Conservation (phyloP, 1,140 invertebrate species). For the Diorhabda elongata region DNA sequence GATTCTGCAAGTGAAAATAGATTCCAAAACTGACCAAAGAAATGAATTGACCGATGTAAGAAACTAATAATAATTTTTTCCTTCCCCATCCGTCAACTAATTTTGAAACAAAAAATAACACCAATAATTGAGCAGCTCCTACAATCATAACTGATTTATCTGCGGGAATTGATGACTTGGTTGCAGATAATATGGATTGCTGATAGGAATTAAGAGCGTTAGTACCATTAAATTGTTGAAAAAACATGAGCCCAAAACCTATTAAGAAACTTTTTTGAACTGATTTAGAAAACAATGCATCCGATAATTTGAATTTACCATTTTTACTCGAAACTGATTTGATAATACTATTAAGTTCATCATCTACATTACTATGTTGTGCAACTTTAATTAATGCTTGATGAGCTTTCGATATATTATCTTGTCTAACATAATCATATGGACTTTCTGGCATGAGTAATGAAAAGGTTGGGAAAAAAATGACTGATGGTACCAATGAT, state of each 20-base stretch:
- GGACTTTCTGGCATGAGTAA: conserved; percentile 67
- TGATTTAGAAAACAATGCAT: neutral
- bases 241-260: conserved; percentile 63
- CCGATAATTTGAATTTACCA: neutral
- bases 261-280: conserved; percentile 28
- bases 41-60: conserved; percentile 57
- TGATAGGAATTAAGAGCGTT: conserved; percentile 81
- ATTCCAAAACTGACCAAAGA: conserved; percentile 28
- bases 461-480: conserved; percentile 53
- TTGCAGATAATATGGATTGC: conserved; percentile 62
- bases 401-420: conserved; percentile 19
- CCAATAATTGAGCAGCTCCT: conserved; percentile 64
- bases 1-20: conserved; percentile 29
- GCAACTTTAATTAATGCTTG: conserved; percentile 5
- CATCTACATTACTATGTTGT: neutral
- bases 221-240: conserved; percentile 74
- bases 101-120: conserved; percentile 62
- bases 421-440: conserved; percentile 40
- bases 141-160: conserved; percentile 71
- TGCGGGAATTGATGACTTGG: conserved; percentile 55
- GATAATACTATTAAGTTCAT: neutral
- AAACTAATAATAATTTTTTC: conserved; percentile 64
- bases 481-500: conserved; percentile 45
- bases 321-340: neutral
- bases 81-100: conserved; percentile 72